A percentile compares a stretch with the other conserved stretches of the same genome.
phyloP scores from a whole-genome alignment of 2,113 vertebrate species.

The Percina caprodes region DNA sequence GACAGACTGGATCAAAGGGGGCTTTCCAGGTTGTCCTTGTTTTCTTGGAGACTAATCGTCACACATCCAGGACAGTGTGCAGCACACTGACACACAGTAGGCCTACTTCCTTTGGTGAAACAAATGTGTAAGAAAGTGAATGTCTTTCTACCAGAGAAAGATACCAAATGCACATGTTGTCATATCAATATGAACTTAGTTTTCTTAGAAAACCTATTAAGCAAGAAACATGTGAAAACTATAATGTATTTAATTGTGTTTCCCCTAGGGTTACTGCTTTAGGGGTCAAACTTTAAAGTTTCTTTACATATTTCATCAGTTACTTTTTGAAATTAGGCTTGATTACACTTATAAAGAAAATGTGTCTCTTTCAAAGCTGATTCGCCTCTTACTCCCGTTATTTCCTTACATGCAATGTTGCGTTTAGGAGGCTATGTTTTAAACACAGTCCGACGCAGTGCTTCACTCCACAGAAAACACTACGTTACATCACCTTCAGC shows the following conservation, averaged over 20 bases:
- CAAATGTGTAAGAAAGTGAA: slow-evolving; percentile 1
- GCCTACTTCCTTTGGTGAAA: slow-evolving; percentile 51
- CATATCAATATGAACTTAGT: slow-evolving; percentile 30
- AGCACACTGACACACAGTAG: slow-evolving; percentile 51
- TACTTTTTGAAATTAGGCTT: too few species aligned
- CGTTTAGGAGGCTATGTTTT: too few species aligned
- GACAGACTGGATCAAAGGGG: slow-evolving; percentile 78
- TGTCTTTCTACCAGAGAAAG: neutral
- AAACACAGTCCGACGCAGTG: too few species aligned
- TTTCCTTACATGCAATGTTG: too few species aligned
- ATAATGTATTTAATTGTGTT: neutral
- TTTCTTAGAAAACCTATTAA: slow-evolving; percentile 34
- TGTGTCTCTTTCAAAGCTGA: too few species aligned
- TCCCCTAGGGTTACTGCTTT: too few species aligned
- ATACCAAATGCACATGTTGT: slow-evolving; percentile 4
- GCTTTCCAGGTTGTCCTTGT: slow-evolving; percentile 78
- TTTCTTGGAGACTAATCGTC: slow-evolving; percentile 74
- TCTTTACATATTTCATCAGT: too few species aligned
- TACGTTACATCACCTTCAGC: too few species aligned
- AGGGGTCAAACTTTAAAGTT: too few species aligned
- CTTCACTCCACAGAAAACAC: too few species aligned
- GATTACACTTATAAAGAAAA: too few species aligned
- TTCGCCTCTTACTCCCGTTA: too few species aligned
- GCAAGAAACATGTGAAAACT: slow-evolving; percentile 40
- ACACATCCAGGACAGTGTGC: slow-evolving; percentile 76